Evolutionary conservation across 2,797 vertebrate species (phyloP).

Genomic region (Pachyuromys duprasi): DNA sequence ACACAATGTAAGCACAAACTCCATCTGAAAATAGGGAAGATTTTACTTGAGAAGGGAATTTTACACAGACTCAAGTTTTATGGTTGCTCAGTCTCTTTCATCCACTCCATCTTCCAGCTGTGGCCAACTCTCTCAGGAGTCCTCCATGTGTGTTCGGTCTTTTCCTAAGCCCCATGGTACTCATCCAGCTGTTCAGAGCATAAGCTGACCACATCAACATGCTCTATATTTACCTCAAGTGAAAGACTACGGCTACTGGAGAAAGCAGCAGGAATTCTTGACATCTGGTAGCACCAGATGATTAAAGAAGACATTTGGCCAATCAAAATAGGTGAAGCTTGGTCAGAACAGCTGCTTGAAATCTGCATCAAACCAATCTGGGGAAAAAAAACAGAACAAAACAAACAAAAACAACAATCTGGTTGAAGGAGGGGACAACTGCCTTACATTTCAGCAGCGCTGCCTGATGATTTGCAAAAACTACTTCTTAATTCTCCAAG

Average conservation of each 20-base stretch:
- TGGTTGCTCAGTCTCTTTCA: background rate
- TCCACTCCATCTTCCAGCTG: constrained; percentile 46
- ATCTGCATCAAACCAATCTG: constrained; percentile 33
- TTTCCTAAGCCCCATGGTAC: constrained; percentile 60
- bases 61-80: constrained; percentile 6
- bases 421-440: background rate
- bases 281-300: constrained; percentile 76
- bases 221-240: constrained; percentile 75
- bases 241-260: constrained; percentile 66
- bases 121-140: constrained; percentile 66
- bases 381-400: too few relatives aligned
- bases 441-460: background rate
- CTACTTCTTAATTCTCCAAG: background rate
- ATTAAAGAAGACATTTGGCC: constrained; percentile 69
- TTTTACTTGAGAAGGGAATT: constrained; percentile 3
- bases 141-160: background rate
- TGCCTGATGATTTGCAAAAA: background rate
- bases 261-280: constrained; percentile 75
- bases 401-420: background rate
- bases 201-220: constrained; percentile 70
- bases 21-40: background rate
- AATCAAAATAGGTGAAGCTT: constrained; percentile 57
- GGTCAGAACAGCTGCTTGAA: constrained; percentile 55
- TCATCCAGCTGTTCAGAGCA: constrained; percentile 64
- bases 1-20: background rate